phyloP scores from a whole-genome alignment of 2,797 vertebrate species.

The Chrosomus eos region DNA sequence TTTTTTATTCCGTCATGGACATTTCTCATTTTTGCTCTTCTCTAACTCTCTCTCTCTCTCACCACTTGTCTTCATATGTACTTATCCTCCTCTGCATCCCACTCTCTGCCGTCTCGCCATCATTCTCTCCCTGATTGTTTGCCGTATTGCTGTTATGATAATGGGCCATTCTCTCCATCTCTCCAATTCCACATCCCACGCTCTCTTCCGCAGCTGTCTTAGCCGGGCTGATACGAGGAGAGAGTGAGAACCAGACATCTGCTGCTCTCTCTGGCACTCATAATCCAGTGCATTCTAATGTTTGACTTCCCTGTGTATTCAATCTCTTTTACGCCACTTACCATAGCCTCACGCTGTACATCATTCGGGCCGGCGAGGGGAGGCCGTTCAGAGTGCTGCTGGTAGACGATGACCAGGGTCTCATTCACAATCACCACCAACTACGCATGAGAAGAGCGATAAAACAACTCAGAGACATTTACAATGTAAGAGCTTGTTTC shows the following conservation, averaged over 20 bases:
- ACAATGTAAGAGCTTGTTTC: constrained; percentile 29
- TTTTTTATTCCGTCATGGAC: constrained; percentile 36
- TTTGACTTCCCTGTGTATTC: constrained; percentile 60
- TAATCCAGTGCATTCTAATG: constrained; percentile 61
- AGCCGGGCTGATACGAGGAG: constrained; percentile 55
- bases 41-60: constrained; percentile 25
- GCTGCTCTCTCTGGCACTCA: constrained; percentile 62
- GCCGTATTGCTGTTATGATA: constrained; percentile 48
- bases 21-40: constrained; percentile 52
- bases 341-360: constrained; percentile 50
- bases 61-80: constrained; percentile 34
- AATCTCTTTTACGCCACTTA: constrained; percentile 58
- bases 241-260: constrained; percentile 59
- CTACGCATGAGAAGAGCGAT: neutral
- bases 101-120: constrained; percentile 31
- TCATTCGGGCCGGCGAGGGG: constrained; percentile 51
- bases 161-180: constrained; percentile 31
- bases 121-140: constrained; percentile 39
- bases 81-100: constrained; percentile 31
- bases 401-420: neutral
- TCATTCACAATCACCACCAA: neutral
- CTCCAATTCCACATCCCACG: constrained; percentile 34
- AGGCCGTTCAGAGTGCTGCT: constrained; percentile 1
- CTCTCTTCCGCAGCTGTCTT: constrained; percentile 25
- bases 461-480: constrained; percentile 24